These are phyloP conservation scores for Agriopis leucophaearia DNA, from an alignment of 2,888 invertebrate genomes.

Conservation along the genomic window DNA sequence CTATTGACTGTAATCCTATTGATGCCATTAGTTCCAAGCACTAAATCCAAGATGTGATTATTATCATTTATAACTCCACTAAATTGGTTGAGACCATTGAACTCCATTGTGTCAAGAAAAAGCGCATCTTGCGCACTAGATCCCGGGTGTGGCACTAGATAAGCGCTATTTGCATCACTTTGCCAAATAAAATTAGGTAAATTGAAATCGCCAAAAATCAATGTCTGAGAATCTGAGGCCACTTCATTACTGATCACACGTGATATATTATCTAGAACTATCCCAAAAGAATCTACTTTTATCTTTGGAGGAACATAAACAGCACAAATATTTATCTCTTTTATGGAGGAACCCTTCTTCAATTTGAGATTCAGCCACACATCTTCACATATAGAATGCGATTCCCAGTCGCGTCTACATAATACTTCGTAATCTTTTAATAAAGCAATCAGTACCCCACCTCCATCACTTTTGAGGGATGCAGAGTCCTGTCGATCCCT, in stretches of 20 bases:
- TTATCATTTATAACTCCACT: conserved; percentile 2
- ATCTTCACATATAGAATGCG: conserved; percentile 1
- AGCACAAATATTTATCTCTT: not conserved
- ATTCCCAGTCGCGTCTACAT: not conserved
- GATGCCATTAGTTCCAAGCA: not conserved
- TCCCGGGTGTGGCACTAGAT: not conserved
- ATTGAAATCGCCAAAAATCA: not conserved
- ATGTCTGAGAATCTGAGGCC: not conserved
- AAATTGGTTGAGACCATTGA: conserved; percentile 1
- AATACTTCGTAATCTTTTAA: not conserved
- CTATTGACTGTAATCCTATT: not conserved
- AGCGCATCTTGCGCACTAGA: not conserved
- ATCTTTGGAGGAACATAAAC: not conserved
- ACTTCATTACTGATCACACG: not conserved
- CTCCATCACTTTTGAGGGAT: not conserved
- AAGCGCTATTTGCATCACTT: too few species aligned
- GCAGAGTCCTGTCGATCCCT: conserved; percentile 1
- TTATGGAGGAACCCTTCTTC: not conserved
- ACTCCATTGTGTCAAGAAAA: not conserved
- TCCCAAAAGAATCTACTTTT: not conserved
- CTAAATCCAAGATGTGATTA: not conserved
- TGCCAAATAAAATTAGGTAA: not conserved
- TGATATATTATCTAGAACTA: not conserved
- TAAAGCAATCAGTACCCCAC: not conserved
- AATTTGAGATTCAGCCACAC: not conserved